These are phyloP conservation scores for Poeciliopsis paucimaculata DNA, from an alignment of 2,797 vertebrate species.

Conservation along the genomic window DNA sequence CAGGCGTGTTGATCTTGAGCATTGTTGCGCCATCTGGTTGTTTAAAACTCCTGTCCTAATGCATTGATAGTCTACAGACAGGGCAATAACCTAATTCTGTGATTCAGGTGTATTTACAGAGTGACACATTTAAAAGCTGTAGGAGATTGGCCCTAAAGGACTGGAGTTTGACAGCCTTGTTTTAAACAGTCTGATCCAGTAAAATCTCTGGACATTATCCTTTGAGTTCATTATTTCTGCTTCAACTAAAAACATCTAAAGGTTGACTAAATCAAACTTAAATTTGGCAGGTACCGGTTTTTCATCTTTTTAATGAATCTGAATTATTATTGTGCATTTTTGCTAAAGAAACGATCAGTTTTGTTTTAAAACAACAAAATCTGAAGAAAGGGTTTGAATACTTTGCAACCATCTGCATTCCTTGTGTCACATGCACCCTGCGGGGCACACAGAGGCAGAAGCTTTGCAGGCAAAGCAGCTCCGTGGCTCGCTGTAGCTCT, in stretches of 20 bases:
- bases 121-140: background rate
- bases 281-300: background rate
- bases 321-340: background rate
- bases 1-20: too few species aligned
- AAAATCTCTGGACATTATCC: background rate
- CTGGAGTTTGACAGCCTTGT: background rate
- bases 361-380: background rate
- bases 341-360: background rate
- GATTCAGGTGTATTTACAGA: background rate
- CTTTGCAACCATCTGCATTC: background rate
- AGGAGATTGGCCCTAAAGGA: background rate
- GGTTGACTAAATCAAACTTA: background rate
- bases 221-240: background rate
- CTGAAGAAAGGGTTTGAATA: background rate
- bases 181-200: background rate
- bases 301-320: background rate
- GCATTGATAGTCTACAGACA: background rate
- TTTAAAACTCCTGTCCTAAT: too few species aligned
- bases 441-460: constrained; percentile 7
- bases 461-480: constrained; percentile 56
- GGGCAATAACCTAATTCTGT: background rate
- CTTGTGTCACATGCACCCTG: constrained; percentile 4
- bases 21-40: too few species aligned
- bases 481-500: constrained; percentile 69
- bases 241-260: background rate